Base-by-base conservation (phyloP, 2,888 invertebrate species). In the Auanema freiburgensis region DNA sequence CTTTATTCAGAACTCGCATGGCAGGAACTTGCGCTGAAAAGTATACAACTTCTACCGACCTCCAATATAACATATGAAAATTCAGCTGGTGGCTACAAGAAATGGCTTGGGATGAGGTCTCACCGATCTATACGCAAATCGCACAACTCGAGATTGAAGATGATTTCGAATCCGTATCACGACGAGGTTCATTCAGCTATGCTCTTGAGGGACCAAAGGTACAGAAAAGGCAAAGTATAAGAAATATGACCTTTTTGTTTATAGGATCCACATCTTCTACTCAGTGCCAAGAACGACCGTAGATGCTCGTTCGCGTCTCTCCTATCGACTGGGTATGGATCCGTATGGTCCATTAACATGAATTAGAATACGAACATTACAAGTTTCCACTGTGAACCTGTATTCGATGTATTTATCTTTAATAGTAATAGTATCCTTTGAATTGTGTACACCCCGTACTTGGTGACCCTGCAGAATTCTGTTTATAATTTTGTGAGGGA, bases 41-140 rank as follows among this genome's bases (percentile, higher is more conserved):
- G 70, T 70, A 16, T 51, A 53, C 54, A 51, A 25, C n/a, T 12
- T 16, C 12, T 12, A 50, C n/a, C n/a, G 11, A 11, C 12, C 11
- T 11, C 16, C 11, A 16, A 6, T n/a, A 52, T 21, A 46, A 46
- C 6, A 5, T 52, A 21, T 16, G 16, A n/a, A 23, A 18, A 66
- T 69, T 54, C 62, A 69, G 69, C 12, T 74, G 74, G 74, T 74
- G 74, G 74, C 64, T 61, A 23, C 43, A 49, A 14, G 80, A 80
- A 57, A 77, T 81, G 79, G 64, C 75, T n/a, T 80, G 80, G 80
- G 78, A 80, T 14, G 79, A 80, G 11, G 57, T 60, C 24, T 42
- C 66, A 4, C 43, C 56, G 16, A 58, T 53, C 1, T 61, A 33
- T 8, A 33, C 68, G 4, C 63, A 65, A 40, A 18, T 60, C n/a